These are phyloP conservation scores for Discoglossus pictus DNA, from an alignment of 2,797 vertebrate genomes.

Conservation along the genomic window DNA sequence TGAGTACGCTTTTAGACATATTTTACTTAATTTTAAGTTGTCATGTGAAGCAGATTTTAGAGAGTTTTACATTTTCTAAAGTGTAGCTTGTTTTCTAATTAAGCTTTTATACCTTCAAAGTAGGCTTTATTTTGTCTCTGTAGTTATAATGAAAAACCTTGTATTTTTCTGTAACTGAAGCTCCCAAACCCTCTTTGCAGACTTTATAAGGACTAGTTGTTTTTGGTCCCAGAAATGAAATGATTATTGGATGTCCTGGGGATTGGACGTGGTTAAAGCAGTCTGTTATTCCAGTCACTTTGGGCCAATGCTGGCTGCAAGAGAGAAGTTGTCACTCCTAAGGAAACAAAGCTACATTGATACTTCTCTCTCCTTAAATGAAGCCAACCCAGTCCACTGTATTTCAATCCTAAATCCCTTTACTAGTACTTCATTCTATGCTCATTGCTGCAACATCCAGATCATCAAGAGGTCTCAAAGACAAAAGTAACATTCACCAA, in stretches of 20 bases:
- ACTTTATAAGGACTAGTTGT: constrained; percentile 32
- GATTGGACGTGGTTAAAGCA: constrained; percentile 29
- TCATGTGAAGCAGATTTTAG: too few species aligned
- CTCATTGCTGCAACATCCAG: constrained; percentile 16
- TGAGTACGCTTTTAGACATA: too few species aligned
- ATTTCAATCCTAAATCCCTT: constrained; percentile 9
- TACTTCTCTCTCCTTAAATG: constrained; percentile 1
- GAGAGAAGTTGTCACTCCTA: constrained; percentile 26
- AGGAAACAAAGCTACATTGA: constrained; percentile 47
- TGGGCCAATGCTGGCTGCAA: constrained; percentile 28
- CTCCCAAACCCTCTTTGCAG: constrained; percentile 1
- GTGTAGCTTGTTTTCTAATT: too few species aligned
- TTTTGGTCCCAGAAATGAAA: constrained; percentile 25
- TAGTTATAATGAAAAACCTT: too few species aligned
- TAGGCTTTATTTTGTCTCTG: too few species aligned
- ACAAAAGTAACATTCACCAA: not conserved
- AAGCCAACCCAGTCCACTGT: constrained; percentile 13
- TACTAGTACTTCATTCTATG: constrained; percentile 25
- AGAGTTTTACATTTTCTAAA: too few species aligned
- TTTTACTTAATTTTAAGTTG: too few species aligned
- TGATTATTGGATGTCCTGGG: constrained; percentile 30
- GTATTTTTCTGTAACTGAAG: too few species aligned
- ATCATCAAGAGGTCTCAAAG: constrained; percentile 24
- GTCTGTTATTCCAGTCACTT: constrained; percentile 35
- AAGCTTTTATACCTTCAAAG: too few species aligned